Evolutionary conservation across 2,797 vertebrate genomes (phyloP).

Genomic region (Florisuga fusca): DNA sequence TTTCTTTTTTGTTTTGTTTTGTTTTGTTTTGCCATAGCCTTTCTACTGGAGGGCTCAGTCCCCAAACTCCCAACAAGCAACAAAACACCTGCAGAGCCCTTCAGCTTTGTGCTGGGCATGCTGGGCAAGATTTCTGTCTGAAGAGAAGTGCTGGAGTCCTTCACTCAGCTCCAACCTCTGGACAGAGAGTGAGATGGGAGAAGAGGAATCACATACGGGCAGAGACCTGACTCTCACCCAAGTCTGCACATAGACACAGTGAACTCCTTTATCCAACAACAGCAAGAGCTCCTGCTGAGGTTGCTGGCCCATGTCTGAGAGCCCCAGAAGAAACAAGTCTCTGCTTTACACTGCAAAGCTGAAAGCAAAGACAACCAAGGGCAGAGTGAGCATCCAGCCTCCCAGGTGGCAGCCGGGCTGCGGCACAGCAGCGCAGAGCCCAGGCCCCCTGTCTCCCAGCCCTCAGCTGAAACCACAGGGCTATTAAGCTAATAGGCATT

Average conservation of each 20-base stretch:
- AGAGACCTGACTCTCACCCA: background rate
- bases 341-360: background rate
- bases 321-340: background rate
- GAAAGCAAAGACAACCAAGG: conserved; percentile 25
- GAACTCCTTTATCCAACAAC: background rate
- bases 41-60: background rate
- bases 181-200: background rate
- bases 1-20: background rate
- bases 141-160: background rate
- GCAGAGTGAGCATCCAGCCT: background rate
- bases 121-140: background rate
- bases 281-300: accelerated
- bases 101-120: background rate
- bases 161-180: background rate
- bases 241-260: accelerated
- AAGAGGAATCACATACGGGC: accelerated
- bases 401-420: background rate
- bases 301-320: background rate
- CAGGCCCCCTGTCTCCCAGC: conserved; percentile 17
- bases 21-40: background rate
- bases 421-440: background rate
- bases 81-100: background rate
- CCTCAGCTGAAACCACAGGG: conserved; percentile 58
- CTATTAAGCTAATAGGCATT: conserved; percentile 77
- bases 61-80: background rate